Evolutionary conservation across 2,797 vertebrate species (phyloP).

Genomic region (Falco naumanni): DNA sequence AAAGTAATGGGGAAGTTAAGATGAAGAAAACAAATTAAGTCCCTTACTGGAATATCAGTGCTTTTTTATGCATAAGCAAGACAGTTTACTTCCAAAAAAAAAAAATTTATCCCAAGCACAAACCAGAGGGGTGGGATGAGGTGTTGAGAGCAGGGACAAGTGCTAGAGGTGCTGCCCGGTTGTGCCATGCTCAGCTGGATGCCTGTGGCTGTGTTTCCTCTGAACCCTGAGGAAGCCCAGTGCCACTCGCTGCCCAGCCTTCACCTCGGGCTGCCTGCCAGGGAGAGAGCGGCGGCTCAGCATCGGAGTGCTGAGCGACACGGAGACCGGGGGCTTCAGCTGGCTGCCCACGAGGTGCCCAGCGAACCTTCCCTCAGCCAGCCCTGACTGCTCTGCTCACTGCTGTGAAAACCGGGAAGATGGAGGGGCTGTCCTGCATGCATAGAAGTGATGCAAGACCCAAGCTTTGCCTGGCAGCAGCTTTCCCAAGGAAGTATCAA

Average conservation of each 20-base stretch:
- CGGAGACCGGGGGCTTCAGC: not conserved
- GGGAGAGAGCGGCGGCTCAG: not conserved
- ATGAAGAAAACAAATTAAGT: not conserved
- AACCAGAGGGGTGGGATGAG: not conserved
- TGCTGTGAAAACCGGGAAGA: not conserved
- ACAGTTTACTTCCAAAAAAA: not conserved
- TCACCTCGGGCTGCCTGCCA: accelerated
- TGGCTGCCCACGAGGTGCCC: not conserved
- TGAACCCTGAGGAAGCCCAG: too few relatives aligned
- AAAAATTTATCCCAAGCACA: not conserved
- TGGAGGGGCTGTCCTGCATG: not conserved
- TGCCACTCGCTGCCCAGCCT: not conserved
- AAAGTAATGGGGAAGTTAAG: not conserved
- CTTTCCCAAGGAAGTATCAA: not conserved
- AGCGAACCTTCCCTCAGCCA: not conserved
- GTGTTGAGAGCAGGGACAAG: not conserved
- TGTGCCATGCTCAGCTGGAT: not conserved
- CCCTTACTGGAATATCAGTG: not conserved
- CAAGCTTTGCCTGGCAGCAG: not conserved
- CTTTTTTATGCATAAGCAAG: not conserved
- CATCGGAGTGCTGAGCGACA: not conserved
- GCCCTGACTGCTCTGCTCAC: not conserved
- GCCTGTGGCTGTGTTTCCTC: not conserved
- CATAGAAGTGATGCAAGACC: not conserved
- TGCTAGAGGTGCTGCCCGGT: not conserved